phyloP scores from a whole-genome alignment of 92 coral and sea anemone species.

The Phenganax stokvisi region DNA sequence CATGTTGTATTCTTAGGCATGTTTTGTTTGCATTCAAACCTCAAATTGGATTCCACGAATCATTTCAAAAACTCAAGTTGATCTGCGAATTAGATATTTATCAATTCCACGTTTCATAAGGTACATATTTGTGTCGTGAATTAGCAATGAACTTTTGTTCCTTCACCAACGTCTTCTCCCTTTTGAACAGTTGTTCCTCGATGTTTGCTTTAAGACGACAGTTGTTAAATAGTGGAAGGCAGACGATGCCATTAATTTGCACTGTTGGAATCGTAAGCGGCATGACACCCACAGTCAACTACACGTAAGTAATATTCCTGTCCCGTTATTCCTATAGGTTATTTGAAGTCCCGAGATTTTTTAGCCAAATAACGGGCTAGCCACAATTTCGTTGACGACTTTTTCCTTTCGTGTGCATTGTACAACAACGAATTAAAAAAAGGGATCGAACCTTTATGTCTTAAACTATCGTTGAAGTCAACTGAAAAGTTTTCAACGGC shows the following conservation, averaged over 20 bases:
- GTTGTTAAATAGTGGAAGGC: constrained; percentile 15
- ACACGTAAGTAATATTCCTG: constrained; percentile 64
- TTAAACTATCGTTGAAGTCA: no score
- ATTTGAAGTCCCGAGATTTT: no score
- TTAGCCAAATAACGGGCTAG: no score
- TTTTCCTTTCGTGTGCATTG: no score
- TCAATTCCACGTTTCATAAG: constrained; percentile 63
- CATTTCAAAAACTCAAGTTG: constrained; percentile 64
- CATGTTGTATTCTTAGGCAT: constrained; percentile 50
- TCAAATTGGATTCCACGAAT: constrained; percentile 72
- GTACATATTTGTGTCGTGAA: not conserved
- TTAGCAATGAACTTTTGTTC: not conserved
- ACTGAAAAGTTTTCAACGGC: no score
- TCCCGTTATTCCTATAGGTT: no score
- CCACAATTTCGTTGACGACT: no score
- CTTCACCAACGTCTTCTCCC: not conserved
- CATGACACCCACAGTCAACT: constrained; percentile 71
- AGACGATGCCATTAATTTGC: constrained; percentile 44
- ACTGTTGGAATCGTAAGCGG: constrained; percentile 72
- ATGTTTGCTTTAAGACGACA: constrained; percentile 38
- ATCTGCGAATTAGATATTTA: constrained; percentile 57
- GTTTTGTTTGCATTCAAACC: constrained; percentile 58
- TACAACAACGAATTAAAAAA: no score
- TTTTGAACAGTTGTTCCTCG: not conserved
- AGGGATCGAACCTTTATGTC: no score